Conservation (phyloP, 2,113 vertebrate species). For the Heterotis niloticus region DNA sequence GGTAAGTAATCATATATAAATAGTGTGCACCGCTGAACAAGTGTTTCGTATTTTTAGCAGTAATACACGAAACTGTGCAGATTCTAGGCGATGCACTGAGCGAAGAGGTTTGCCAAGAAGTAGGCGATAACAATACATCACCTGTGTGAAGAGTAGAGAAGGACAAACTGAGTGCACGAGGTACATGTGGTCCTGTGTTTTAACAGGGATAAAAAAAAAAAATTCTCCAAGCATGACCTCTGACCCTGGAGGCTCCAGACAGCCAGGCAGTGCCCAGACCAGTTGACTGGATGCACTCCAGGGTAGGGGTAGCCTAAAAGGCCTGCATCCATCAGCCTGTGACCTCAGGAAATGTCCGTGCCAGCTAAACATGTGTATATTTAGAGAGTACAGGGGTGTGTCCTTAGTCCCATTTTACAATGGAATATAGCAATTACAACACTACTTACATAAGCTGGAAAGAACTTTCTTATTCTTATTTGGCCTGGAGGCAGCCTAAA, state of each 20-base stretch:
- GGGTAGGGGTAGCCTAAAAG: not conserved
- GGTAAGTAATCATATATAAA: no score
- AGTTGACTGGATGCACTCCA: slow-evolving; percentile 9
- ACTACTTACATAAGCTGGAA: no score
- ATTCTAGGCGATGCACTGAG: not conserved
- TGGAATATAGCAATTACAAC: no score
- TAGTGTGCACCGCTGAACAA: no score
- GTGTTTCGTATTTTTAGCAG: no score
- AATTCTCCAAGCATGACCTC: not conserved
- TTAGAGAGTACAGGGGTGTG: no score
- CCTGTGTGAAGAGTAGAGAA: no score
- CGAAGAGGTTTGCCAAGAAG: no score
- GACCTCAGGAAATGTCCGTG: not conserved
- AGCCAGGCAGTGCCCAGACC: slow-evolving; percentile 15
- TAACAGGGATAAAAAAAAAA: slow-evolving; percentile 2
- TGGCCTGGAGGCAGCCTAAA: no score
- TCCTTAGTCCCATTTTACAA: no score
- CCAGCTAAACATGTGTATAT: not conserved
- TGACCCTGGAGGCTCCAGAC: slow-evolving; percentile 17
- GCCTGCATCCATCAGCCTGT: not conserved
- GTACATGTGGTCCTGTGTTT: not conserved
- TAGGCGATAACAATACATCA: no score
- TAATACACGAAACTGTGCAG: not conserved
- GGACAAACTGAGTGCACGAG: not conserved
- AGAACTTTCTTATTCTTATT: no score